Evolutionary conservation across 2,888 invertebrate species (phyloP).

Genomic region (Philereme vetulata): DNA sequence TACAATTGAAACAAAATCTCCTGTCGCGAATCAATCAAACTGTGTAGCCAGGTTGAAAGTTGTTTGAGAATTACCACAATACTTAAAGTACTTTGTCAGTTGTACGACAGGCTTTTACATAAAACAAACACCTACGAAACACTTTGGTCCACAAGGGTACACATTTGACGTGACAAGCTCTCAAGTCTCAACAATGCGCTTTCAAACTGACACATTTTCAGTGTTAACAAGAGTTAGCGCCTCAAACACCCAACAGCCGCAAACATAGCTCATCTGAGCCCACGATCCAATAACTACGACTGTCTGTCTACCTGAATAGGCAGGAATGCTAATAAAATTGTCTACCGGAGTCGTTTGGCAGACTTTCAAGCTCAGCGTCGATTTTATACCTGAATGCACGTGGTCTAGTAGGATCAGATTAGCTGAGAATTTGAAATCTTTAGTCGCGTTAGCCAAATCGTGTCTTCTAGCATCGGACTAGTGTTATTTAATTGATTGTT

Average conservation of each 20-base stretch:
- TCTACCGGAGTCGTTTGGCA: slow-evolving; percentile 32
- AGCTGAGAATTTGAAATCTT: slow-evolving; percentile 3
- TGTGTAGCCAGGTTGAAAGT: neutral
- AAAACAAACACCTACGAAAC: neutral
- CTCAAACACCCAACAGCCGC: slow-evolving; percentile 11
- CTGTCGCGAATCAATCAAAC: neutral
- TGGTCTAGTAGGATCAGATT: slow-evolving; percentile 8
- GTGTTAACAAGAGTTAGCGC: slow-evolving; percentile 6
- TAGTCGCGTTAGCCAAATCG: neutral
- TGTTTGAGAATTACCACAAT: neutral
- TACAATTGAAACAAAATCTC: neutral
- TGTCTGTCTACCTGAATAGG: slow-evolving; percentile 11
- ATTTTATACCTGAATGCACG: slow-evolving; percentile 26
- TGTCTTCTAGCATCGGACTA: too few relatives aligned
- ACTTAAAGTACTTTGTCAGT: neutral
- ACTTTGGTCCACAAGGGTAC: neutral
- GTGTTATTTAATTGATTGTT: too few relatives aligned
- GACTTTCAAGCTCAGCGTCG: slow-evolving; percentile 21
- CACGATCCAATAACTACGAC: slow-evolving; percentile 9
- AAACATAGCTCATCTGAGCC: slow-evolving; percentile 7
- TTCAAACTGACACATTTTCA: neutral
- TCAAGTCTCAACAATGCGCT: neutral
- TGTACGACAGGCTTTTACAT: neutral
- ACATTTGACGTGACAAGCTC: neutral
- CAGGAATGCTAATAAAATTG: slow-evolving; percentile 19